These are phyloP conservation scores for Pygmarrhopalites habei DNA, from an alignment of 1,140 invertebrate genomes.

Conservation along the genomic window DNA sequence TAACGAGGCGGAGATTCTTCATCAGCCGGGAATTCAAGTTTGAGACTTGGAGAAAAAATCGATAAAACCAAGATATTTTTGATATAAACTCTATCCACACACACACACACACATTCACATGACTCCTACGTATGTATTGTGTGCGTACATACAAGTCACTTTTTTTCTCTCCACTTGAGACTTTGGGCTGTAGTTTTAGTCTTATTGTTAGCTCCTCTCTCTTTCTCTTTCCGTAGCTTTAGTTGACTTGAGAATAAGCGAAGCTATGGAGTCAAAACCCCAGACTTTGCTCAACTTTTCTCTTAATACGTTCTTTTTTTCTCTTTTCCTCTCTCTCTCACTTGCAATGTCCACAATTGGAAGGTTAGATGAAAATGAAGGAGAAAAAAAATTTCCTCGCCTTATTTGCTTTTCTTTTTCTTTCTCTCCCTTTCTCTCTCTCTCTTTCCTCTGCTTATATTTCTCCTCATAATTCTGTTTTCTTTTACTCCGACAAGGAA, in stretches of 20 bases:
- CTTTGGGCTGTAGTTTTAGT: not conserved
- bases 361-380: conserved; percentile 13
- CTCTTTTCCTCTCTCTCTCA: conserved; percentile 3
- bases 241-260: conserved; percentile 1
- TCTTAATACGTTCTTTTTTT: conserved; percentile 12
- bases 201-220: not conserved
- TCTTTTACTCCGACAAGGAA: conserved; percentile 1
- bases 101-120: conserved; percentile 11
- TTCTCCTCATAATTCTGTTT: conserved; percentile 2
- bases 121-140: not conserved
- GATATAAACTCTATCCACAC: conserved; percentile 29
- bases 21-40: conserved; percentile 36
- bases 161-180: conserved; percentile 1
- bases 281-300: conserved; percentile 13
- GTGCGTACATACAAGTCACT: not conserved
- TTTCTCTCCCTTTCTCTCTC: not conserved
- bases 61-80: conserved; percentile 38
- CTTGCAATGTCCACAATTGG: conserved; percentile 5
- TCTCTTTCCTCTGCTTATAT: not conserved
- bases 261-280: conserved; percentile 8
- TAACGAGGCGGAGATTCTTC: conserved; percentile 31
- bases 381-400: conserved; percentile 1
- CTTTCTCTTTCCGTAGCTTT: not conserved
- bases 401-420: conserved; percentile 10
- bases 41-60: conserved; percentile 30